A percentile compares a stretch with the other conserved stretches of the same genome.
phyloP scores from a whole-genome alignment of 2,888 invertebrate genomes.

The Cryptosula pallasiana region DNA sequence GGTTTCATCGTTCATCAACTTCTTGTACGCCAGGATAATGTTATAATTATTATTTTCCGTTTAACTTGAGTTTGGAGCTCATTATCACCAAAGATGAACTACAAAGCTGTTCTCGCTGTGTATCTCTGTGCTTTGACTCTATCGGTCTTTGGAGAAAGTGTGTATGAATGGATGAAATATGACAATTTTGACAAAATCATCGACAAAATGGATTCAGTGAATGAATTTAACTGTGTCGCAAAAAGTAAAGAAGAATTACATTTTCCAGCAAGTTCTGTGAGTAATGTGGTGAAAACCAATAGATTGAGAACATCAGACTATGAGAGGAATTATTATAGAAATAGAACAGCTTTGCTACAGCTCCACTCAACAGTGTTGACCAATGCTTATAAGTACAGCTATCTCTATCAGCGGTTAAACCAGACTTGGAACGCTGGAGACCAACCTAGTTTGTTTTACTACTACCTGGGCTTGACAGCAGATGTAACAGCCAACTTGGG shows the following conservation, averaged over 20 bases:
- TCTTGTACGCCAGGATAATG: no score
- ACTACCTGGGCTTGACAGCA: slow-evolving; percentile 86
- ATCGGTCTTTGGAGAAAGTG: slow-evolving; percentile 26
- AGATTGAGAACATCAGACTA: slow-evolving; percentile 71
- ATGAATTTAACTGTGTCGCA: slow-evolving; percentile 81
- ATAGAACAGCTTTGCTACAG: slow-evolving; percentile 85
- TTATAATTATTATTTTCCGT: no score
- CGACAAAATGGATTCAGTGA: slow-evolving; percentile 75
- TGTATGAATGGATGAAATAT: slow-evolving; percentile 76
- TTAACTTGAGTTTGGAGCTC: no score
- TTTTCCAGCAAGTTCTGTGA: slow-evolving; percentile 76
- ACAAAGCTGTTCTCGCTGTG: neutral
- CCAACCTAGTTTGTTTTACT: slow-evolving; percentile 97
- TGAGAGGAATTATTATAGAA: slow-evolving; percentile 58
- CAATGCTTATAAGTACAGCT: slow-evolving; percentile 72
- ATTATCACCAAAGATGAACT: no score
- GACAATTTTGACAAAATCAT: slow-evolving; percentile 87
- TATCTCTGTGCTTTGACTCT: neutral
- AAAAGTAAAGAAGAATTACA: slow-evolving; percentile 77
- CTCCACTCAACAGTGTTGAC: slow-evolving; percentile 94
- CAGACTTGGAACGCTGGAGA: slow-evolving; percentile 63
- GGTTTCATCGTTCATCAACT: neutral
- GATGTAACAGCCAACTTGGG: slow-evolving; percentile 88
- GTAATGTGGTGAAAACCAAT: slow-evolving; percentile 58
- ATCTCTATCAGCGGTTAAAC: slow-evolving; percentile 41